Conservation (phyloP, 2,797 vertebrate species). For the Manis javanica region DNA sequence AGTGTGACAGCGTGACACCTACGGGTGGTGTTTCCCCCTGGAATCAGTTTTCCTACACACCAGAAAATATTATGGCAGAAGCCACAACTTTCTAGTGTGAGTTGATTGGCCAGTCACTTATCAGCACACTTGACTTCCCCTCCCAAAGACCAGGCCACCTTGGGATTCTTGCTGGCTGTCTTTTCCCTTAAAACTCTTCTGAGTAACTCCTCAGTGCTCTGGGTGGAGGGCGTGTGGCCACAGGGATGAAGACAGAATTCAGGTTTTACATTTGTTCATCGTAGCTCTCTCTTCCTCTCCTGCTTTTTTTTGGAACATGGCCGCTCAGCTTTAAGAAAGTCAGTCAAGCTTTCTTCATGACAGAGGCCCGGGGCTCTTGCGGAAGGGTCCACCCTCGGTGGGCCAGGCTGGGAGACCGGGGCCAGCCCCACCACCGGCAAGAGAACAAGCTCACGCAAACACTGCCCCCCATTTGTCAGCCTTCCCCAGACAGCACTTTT, state of each 20-base stretch:
- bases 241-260: constrained; percentile 30
- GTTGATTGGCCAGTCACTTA: neutral
- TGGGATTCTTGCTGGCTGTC: neutral
- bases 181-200: neutral
- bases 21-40: rapidly evolving
- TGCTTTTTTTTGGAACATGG: constrained; percentile 12
- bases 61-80: neutral
- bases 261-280: constrained; percentile 62
- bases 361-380: rapidly evolving
- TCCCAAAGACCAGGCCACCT: neutral
- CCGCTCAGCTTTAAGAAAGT: neutral
- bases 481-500: neutral
- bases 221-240: neutral
- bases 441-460: neutral
- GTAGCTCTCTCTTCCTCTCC: neutral
- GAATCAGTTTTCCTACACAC: neutral
- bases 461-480: neutral
- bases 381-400: too few relatives aligned
- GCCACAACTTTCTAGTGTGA: neutral
- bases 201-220: neutral
- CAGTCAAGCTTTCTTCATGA: neutral
- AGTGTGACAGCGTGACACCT: constrained; percentile 63
- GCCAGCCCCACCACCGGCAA: too few relatives aligned
- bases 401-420: neutral
- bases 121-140: neutral